Evolutionary conservation across 2,888 invertebrate genomes (phyloP), one percentile per base, ranked within the genome.

Genomic region (Panopea generosa): DNA sequence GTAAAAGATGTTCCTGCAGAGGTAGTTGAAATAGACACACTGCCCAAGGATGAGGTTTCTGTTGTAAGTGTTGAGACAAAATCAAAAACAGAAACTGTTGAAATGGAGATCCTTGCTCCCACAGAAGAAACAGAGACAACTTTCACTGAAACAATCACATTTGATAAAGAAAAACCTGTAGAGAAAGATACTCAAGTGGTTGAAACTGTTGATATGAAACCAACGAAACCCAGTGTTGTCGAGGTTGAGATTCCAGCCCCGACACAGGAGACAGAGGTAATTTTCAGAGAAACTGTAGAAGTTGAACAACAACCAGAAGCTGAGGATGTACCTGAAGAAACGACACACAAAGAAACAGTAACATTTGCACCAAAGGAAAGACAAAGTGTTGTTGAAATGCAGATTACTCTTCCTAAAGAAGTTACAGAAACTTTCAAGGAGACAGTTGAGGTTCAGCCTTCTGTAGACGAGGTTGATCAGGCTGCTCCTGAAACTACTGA

Each of bases 211-310:
- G 49, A 61, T n/a, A 49, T 61, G 53, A 53, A 2, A 53, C 29
- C 53, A 9, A 53, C 24, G 16, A 24, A 18, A 26, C 33, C 33
- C 4, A 33, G 33, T 33, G 29, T 62, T 24, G 62, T 75, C 63
- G 72, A 80, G 60, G n/a, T 69, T 43, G 73, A 75, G 60, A 47
- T 79, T 4, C 33, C 70, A 16, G 75, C 66, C 6, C 74, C 81
- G 50, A 18, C 24, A 24, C 63, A 72, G 40, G 71, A 69, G 29
- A 73, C 7, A 20, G 22, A 52, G 38, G 52, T 52, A 9, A 20
- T 20, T 22, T 9, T 57, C 9, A 14, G 43, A 40, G 43, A 43
- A 40, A 57, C 57, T 16, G 22, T 22, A 38, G 57, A 45, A n/a
- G 45, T 45, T 9, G 45, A 50, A 56, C 14, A 38, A 38, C 14